Evolutionary conservation across 2,888 invertebrate genomes (phyloP).

Genomic region (Drosophila ustulata): DNA sequence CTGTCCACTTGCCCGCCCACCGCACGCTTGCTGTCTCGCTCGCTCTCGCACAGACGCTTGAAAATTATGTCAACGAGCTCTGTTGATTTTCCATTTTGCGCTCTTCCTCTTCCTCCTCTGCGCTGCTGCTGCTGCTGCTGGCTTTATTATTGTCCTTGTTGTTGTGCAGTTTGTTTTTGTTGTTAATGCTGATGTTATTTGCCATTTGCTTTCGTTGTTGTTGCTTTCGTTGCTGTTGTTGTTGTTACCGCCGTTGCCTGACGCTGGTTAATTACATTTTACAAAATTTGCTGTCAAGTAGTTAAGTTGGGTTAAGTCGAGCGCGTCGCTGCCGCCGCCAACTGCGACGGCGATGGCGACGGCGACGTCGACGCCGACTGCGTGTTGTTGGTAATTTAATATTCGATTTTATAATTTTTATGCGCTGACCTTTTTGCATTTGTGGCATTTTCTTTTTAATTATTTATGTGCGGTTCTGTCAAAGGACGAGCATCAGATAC

Average conservation of each 20-base stretch:
- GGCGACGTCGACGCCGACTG: slow-evolving; percentile 4
- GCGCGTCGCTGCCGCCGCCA: slow-evolving; percentile 49
- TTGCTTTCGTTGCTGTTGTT: slow-evolving; percentile 32
- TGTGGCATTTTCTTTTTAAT: slow-evolving; percentile 80
- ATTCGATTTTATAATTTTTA: slow-evolving; percentile 82
- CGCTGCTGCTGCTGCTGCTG: slow-evolving; percentile 30
- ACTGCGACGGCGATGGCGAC: slow-evolving; percentile 14
- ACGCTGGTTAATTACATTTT: slow-evolving; percentile 84
- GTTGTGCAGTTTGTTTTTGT: slow-evolving; percentile 60
- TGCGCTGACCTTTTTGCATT: slow-evolving; percentile 79
- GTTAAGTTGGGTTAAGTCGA: slow-evolving; percentile 82
- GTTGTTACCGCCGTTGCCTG: slow-evolving; percentile 57
- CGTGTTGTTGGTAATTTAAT: slow-evolving; percentile 74
- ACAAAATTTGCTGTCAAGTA: slow-evolving; percentile 83
- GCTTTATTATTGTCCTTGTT: slow-evolving; percentile 35
- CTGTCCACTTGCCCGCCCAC: slow-evolving; percentile 19
- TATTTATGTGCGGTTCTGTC: slow-evolving; percentile 71
- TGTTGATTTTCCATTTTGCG: slow-evolving; percentile 78
- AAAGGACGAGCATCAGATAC: slow-evolving; percentile 19
- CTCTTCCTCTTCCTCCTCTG: slow-evolving; percentile 60
- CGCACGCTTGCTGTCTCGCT: slow-evolving; percentile 19
- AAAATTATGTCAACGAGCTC: slow-evolving; percentile 84
- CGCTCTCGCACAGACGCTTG: slow-evolving; percentile 59
- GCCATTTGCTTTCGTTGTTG: slow-evolving; percentile 26
- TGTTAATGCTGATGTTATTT: slow-evolving; percentile 62